Evolutionary conservation across 92 coral and sea anemone genomes (phyloP).

Genomic region (Parazoanthus darwini): DNA sequence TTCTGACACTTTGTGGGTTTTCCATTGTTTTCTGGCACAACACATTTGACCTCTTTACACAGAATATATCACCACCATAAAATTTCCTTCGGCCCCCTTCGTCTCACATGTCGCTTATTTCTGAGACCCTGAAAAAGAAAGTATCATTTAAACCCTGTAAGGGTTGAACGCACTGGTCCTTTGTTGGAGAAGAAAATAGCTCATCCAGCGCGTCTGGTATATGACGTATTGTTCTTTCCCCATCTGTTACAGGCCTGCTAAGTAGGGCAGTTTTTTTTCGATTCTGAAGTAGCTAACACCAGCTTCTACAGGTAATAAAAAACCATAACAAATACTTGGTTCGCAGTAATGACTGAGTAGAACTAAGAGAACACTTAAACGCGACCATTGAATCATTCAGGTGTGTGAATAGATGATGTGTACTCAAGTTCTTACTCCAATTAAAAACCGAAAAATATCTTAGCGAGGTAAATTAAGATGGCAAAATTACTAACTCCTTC

Average conservation of each 20-base stretch:
- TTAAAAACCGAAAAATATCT: neutral
- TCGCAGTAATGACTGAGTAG: neutral
- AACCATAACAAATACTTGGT: neutral
- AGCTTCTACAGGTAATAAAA: neutral
- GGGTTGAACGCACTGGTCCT: neutral
- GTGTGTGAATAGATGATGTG: neutral
- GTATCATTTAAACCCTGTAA: neutral
- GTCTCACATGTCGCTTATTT: neutral
- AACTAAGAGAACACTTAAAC: neutral
- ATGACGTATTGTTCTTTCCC: conserved; percentile 2
- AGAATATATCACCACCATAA: neutral
- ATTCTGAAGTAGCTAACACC: neutral
- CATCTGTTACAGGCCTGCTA: conserved; percentile 33
- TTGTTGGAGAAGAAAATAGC: conserved; percentile 13
- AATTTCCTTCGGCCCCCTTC: neutral
- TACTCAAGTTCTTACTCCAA: neutral
- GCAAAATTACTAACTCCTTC: neutral
- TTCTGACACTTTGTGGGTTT: conserved; percentile 44
- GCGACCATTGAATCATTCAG: neutral
- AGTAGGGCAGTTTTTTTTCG: conserved; percentile 16
- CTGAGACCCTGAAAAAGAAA: neutral
- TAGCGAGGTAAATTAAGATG: neutral
- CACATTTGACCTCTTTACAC: conserved; percentile 23
- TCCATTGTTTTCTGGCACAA: conserved; percentile 1
- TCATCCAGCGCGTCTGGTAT: conserved; percentile 4